A percentile compares a stretch with the other conserved stretches of the same genome.
phyloP scores from a whole-genome alignment of 2,888 invertebrate genomes.

The Caenorhabditis sulstoni region DNA sequence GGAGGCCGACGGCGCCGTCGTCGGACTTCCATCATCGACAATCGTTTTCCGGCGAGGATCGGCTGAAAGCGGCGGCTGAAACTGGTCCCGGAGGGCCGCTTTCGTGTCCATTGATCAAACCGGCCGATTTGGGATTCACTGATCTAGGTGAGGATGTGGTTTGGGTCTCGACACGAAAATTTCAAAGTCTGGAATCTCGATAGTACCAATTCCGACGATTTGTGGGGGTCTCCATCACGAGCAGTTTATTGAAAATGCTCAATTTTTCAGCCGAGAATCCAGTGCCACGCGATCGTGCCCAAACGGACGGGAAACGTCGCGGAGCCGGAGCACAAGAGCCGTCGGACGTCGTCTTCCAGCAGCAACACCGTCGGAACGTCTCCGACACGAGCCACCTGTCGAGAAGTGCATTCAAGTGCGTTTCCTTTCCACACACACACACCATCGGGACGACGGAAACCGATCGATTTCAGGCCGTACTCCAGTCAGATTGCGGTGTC shows the following conservation, averaged over 20 bases:
- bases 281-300: slow-evolving; percentile 28
- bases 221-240: too few species aligned
- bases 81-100: slow-evolving; percentile 29
- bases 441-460: too few species aligned
- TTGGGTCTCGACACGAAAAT: too few species aligned
- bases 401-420: slow-evolving; percentile 70
- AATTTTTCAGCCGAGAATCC: background rate
- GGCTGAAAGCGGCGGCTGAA: background rate
- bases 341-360: slow-evolving; percentile 31
- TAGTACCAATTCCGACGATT: too few species aligned
- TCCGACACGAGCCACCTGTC: slow-evolving; percentile 63
- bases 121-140: slow-evolving; percentile 63
- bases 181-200: too few species aligned
- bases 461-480: slow-evolving; percentile 63
- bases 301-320: slow-evolving; percentile 38
- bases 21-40: slow-evolving; percentile 22
- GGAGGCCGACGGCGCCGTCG: background rate
- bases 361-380: slow-evolving; percentile 62
- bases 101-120: slow-evolving; percentile 60
- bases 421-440: slow-evolving; percentile 12
- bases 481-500: slow-evolving; percentile 50
- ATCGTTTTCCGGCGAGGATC: slow-evolving; percentile 44
- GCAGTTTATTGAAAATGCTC: background rate
- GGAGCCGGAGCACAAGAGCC: slow-evolving; percentile 8
- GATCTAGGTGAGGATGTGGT: slow-evolving; percentile 59